These are phyloP conservation scores for Drosophila tsacasi DNA, from an alignment of 1,140 invertebrate species.

Conservation along the genomic window DNA sequence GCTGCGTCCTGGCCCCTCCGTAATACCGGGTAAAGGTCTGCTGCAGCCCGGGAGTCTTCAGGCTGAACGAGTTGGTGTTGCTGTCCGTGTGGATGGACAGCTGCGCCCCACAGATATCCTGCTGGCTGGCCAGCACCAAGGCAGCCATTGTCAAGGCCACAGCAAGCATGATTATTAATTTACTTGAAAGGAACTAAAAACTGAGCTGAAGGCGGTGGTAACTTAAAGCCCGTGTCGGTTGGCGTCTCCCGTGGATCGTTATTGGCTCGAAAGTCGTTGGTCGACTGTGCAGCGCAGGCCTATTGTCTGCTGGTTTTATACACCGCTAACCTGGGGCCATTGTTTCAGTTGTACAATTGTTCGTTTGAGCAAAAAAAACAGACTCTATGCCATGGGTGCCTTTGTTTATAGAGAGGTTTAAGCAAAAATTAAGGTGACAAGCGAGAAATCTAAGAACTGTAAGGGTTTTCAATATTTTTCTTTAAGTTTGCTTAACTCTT, in stretches of 20 bases:
- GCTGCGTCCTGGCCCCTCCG: conserved; percentile 53
- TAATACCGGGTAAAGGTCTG: conserved; percentile 80
- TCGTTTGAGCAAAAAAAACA: not conserved
- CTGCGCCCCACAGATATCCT: conserved; percentile 64
- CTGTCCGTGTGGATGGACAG: conserved; percentile 79
- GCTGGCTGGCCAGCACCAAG: conserved; percentile 46
- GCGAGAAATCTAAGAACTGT: not conserved
- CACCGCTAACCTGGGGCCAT: not conserved
- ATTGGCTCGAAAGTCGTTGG: conserved; percentile 3
- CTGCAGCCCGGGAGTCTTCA: conserved; percentile 77
- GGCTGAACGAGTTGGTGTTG: conserved; percentile 78
- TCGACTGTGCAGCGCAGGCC: conserved; percentile 39
- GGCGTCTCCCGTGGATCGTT: conserved; percentile 13
- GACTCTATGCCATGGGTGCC: not conserved
- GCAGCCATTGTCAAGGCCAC: conserved; percentile 29
- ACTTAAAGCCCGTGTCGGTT: conserved; percentile 2
- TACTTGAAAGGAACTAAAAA: not conserved
- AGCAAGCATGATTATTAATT: conserved; percentile 24
- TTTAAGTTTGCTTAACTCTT: too few relatives aligned
- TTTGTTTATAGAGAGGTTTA: not conserved
- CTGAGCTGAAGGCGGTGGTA: conserved; percentile 11
- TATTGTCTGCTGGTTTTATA: conserved; percentile 36
- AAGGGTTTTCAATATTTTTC: not conserved
- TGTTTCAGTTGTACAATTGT: not conserved
- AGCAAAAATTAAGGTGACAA: not conserved